Percentiles rank a stretch among this genome's conserved stretches.
phyloP scores from a whole-genome alignment of 2,888 invertebrate species.

The Syrista parreyssii region DNA sequence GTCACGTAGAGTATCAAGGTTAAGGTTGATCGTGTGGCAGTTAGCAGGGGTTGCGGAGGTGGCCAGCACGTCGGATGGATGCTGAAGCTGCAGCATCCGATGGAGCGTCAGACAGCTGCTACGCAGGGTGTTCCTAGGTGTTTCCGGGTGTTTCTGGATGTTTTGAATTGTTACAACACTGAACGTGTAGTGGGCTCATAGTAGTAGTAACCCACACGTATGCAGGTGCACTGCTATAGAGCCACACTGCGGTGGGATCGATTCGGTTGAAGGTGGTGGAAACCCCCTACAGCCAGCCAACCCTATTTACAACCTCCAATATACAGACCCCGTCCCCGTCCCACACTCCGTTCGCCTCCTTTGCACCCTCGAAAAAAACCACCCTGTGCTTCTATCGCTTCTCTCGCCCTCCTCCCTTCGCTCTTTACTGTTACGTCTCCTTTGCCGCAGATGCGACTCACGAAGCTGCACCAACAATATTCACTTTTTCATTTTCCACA shows the following conservation, averaged over 20 bases:
- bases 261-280: slow-evolving; percentile 56
- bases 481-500: not conserved
- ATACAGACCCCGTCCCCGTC: slow-evolving; percentile 36
- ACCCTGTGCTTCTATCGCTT: slow-evolving; percentile 9
- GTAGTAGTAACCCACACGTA: slow-evolving; percentile 42
- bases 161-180: slow-evolving; percentile 9
- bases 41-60: not conserved
- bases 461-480: not conserved
- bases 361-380: slow-evolving; percentile 46
- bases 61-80: not conserved
- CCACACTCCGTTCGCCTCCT: slow-evolving; percentile 33
- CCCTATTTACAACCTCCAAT: slow-evolving; percentile 51
- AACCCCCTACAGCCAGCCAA: slow-evolving; percentile 23
- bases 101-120: not conserved
- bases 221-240: slow-evolving; percentile 56
- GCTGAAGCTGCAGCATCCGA: not conserved
- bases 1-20: not conserved
- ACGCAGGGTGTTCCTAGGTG: not conserved
- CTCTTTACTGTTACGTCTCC: not conserved
- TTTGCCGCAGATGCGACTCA: not conserved
- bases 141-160: not conserved
- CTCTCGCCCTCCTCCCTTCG: not conserved
- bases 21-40: not conserved
- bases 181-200: slow-evolving; percentile 25
- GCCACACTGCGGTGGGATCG: slow-evolving; percentile 61